A percentile compares a stretch with the other conserved stretches of the same genome.
phyloP scores from a whole-genome alignment of 2,888 invertebrate species.

The Polydrusus tereticollis region DNA sequence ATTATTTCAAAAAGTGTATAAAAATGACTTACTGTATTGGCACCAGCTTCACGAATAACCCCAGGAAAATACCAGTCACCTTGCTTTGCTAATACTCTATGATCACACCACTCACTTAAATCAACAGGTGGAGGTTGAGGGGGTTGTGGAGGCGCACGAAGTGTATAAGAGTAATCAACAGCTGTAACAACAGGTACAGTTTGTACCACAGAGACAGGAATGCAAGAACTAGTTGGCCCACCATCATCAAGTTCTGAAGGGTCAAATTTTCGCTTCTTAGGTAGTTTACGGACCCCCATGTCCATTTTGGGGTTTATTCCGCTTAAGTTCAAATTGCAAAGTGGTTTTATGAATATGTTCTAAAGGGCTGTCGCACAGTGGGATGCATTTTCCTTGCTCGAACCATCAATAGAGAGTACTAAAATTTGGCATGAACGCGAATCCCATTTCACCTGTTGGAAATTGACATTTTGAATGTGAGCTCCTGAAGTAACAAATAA shows the following conservation, averaged over 20 bases:
- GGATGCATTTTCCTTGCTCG: slow-evolving; percentile 32
- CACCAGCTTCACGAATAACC: slow-evolving; percentile 82
- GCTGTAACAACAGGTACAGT: slow-evolving; percentile 62
- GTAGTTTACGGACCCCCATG: slow-evolving; percentile 81
- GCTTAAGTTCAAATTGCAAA: not conserved
- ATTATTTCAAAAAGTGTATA: too few relatives aligned
- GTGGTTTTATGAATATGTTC: slow-evolving; percentile 56
- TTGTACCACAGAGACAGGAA: slow-evolving; percentile 65
- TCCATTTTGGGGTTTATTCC: slow-evolving; percentile 60
- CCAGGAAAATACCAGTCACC: slow-evolving; percentile 89
- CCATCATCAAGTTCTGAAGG: slow-evolving; percentile 81
- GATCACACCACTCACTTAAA: slow-evolving; percentile 93
- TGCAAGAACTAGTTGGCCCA: slow-evolving; percentile 57
- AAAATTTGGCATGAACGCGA: slow-evolving; percentile 4
- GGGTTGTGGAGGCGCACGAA: slow-evolving; percentile 40
- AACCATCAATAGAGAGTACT: not conserved
- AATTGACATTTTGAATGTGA: slow-evolving; percentile 13
- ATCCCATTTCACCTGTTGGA: slow-evolving; percentile 14
- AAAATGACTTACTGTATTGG: slow-evolving; percentile 70
- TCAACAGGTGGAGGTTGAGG: slow-evolving; percentile 70
- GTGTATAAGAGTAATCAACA: slow-evolving; percentile 64
- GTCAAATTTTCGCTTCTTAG: slow-evolving; percentile 93
- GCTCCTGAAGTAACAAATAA: slow-evolving; percentile 27
- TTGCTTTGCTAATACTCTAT: slow-evolving; percentile 90
- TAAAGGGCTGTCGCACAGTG: slow-evolving; percentile 51